A percentile compares a stretch with the other conserved stretches of the same genome.
Evolutionary conservation across 2,797 vertebrate genomes (phyloP).

Genomic region (Aldrovandia affinis): DNA sequence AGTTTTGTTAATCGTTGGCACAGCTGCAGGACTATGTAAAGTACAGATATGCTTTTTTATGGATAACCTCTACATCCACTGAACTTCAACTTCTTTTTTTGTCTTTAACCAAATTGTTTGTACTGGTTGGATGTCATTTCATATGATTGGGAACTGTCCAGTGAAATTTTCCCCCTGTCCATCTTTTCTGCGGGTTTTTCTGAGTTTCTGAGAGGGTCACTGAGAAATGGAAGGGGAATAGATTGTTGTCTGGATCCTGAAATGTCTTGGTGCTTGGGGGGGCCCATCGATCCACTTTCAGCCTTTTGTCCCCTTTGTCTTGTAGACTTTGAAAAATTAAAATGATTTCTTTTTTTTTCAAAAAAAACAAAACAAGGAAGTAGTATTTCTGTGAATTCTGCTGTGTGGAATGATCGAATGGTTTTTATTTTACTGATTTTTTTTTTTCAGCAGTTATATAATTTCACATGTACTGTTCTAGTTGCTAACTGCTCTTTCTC

Average conservation of each 20-base stretch:
- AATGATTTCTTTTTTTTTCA: conserved; percentile 32
- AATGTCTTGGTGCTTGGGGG: conserved; percentile 12
- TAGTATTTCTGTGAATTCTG: conserved; percentile 25
- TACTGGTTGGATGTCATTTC: conserved; percentile 14
- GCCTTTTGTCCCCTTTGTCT: conserved; percentile 30
- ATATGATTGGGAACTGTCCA: conserved; percentile 20
- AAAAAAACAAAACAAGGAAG: conserved; percentile 5
- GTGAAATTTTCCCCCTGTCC: neutral
- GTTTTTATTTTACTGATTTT: neutral
- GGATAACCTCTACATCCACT: conserved; percentile 33
- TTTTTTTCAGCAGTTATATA: neutral
- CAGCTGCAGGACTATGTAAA: conserved; percentile 60
- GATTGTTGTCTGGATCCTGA: neutral
- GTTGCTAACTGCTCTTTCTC: neutral
- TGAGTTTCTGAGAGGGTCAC: neutral
- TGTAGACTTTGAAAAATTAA: conserved; percentile 35
- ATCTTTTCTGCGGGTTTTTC: neutral
- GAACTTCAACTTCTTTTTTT: neutral
- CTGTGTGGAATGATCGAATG: neutral
- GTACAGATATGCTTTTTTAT: conserved; percentile 58
- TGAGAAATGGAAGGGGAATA: conserved; percentile 1
- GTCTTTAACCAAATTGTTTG: conserved; percentile 21
- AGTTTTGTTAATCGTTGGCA: conserved; percentile 58
- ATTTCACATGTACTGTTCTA: conserved; percentile 7
- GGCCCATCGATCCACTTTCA: conserved; percentile 2